Conservation (phyloP, 1,140 invertebrate genomes). For the Euschistus heros region DNA sequence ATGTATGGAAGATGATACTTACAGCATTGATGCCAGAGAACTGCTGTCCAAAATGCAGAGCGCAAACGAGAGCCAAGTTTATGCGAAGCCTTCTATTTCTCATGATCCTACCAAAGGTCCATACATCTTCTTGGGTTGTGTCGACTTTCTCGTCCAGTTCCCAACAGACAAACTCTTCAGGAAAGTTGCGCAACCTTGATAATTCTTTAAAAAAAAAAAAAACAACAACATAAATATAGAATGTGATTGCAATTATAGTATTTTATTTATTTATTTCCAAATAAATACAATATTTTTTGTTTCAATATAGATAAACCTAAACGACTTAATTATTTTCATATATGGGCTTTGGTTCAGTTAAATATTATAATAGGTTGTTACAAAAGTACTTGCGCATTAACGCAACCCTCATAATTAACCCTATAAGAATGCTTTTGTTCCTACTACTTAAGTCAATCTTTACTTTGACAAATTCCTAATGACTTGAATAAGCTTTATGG, state of each 20-base stretch:
- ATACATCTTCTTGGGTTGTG: conserved; percentile 37
- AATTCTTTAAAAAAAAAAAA: conserved; percentile 4
- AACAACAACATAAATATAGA: background rate
- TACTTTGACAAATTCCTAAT: too few relatives aligned
- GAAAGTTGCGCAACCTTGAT: conserved; percentile 40
- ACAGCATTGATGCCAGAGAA: conserved; percentile 79
- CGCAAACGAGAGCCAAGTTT: conserved; percentile 58
- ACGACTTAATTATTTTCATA: too few relatives aligned
- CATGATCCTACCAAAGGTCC: conserved; percentile 27
- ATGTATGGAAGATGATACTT: conserved; percentile 32
- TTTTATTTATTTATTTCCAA: background rate
- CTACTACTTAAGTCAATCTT: too few relatives aligned
- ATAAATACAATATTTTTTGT: too few relatives aligned
- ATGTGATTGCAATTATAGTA: background rate
- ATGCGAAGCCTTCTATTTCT: conserved; percentile 41
- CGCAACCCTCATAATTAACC: too few relatives aligned
- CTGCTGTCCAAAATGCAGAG: conserved; percentile 72
- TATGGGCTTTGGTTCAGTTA: too few relatives aligned
- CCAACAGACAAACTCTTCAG: conserved; percentile 35
- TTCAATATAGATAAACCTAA: too few relatives aligned
- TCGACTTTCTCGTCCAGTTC: conserved; percentile 39
- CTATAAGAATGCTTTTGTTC: too few relatives aligned
- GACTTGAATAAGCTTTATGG: too few relatives aligned
- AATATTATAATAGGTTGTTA: too few relatives aligned
- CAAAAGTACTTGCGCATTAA: too few relatives aligned